These are phyloP conservation scores for Toxostoma redivivum DNA, from an alignment of 2,113 vertebrate species.

Conservation along the genomic window DNA sequence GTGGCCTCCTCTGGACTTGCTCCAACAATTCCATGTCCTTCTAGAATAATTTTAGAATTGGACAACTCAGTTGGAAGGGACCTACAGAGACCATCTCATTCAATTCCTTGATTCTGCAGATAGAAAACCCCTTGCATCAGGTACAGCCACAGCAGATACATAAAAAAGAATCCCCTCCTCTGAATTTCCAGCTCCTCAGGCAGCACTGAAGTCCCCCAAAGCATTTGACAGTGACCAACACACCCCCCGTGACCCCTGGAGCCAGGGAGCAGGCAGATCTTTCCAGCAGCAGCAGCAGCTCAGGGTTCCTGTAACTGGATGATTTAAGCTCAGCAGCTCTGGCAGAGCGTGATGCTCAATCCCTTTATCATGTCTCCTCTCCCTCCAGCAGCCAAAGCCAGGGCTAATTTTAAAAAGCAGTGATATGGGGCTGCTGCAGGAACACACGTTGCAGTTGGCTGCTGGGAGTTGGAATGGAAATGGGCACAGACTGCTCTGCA, in stretches of 20 bases:
- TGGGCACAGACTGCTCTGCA: not conserved
- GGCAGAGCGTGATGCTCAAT: not conserved
- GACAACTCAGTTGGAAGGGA: not conserved
- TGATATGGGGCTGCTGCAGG: not conserved
- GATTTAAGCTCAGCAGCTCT: not conserved
- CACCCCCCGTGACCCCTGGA: not conserved
- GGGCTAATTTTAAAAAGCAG: constrained; percentile 60
- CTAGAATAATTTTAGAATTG: not conserved
- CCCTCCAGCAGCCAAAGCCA: not conserved
- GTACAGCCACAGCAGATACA: rapidly evolving
- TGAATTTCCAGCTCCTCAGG: not conserved
- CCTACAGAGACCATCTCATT: rapidly evolving
- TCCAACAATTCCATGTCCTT: not conserved
- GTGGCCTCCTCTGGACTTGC: not conserved
- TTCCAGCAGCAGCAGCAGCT: not conserved
- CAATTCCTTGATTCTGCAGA: not conserved
- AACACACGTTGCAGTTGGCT: not conserved
- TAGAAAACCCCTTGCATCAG: not conserved
- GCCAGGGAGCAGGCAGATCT: not conserved
- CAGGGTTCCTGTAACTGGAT: not conserved
- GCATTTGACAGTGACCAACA: not conserved
- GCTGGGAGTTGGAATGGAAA: not conserved
- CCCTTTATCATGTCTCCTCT: constrained; percentile 23
- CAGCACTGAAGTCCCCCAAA: not conserved
- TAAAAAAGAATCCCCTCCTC: not conserved